A percentile compares a stretch with the other conserved stretches of the same genome.
phyloP scores from a whole-genome alignment of 1,140 invertebrate species.

The Hyphantria cunea region DNA sequence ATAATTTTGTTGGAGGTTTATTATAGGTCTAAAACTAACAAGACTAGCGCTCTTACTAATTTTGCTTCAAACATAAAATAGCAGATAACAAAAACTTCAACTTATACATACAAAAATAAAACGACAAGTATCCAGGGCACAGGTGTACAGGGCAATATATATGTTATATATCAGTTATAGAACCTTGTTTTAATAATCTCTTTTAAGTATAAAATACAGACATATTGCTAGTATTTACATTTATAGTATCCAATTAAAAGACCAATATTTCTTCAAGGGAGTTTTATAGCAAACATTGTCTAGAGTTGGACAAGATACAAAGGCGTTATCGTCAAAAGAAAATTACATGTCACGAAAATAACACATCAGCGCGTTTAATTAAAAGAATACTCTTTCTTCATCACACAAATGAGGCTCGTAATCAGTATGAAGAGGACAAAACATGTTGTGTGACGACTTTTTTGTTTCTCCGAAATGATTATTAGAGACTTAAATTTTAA shows the following conservation, averaged over 20 bases:
- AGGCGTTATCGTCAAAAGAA: slow-evolving; percentile 30
- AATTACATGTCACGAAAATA: slow-evolving; percentile 33
- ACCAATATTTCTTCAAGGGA: slow-evolving; percentile 1
- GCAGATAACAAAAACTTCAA: too few species aligned
- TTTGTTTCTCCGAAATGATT: slow-evolving; percentile 41
- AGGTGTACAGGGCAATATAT: too few species aligned
- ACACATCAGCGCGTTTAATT: slow-evolving; percentile 41
- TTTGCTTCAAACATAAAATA: too few species aligned
- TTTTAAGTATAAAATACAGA: background rate
- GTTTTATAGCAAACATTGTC: slow-evolving; percentile 16
- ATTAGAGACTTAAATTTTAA: slow-evolving; percentile 40
- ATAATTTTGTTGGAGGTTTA: too few species aligned
- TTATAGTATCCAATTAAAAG: slow-evolving; percentile 17
- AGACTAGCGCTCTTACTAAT: too few species aligned
- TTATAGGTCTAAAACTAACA: too few species aligned
- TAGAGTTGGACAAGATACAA: slow-evolving; percentile 21
- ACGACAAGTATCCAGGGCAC: too few species aligned
- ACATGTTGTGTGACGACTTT: slow-evolving; percentile 29
- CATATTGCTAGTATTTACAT: background rate
- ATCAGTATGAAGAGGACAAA: slow-evolving; percentile 30
- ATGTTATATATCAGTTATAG: too few species aligned
- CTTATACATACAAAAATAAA: too few species aligned
- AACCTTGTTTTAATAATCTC: too few species aligned
- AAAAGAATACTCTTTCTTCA: slow-evolving; percentile 29
- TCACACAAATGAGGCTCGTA: slow-evolving; percentile 9